phyloP scores from a whole-genome alignment of 2,888 invertebrate species.

The Mechanitis messenoides region DNA sequence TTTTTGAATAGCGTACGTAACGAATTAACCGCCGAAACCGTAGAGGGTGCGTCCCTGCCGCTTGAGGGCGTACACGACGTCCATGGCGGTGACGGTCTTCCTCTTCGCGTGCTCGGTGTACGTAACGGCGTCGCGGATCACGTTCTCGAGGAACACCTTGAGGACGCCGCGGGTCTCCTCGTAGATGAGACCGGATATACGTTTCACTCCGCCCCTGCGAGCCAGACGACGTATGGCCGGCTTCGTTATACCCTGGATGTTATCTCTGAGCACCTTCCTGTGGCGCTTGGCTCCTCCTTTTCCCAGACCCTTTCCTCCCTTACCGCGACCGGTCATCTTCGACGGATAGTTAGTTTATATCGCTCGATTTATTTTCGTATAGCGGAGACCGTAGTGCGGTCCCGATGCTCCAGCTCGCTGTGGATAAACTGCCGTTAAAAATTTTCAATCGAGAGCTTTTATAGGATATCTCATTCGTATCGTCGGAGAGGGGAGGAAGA shows the following conservation, averaged over 20 bases:
- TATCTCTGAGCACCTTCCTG: slow-evolving; percentile 86
- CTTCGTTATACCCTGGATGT: slow-evolving; percentile 87
- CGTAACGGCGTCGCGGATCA: slow-evolving; percentile 88
- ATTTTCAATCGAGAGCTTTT: too few species aligned
- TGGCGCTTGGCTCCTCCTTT: slow-evolving; percentile 90
- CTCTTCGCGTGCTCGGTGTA: slow-evolving; percentile 92
- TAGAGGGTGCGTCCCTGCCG: slow-evolving; percentile 88
- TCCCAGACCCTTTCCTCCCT: slow-evolving; percentile 86
- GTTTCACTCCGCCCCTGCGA: slow-evolving; percentile 80
- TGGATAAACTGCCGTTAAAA: too few species aligned
- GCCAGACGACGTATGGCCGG: slow-evolving; percentile 86
- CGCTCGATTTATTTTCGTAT: too few species aligned
- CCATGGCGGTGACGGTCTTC: slow-evolving; percentile 92
- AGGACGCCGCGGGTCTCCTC: slow-evolving; percentile 87
- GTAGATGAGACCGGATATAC: slow-evolving; percentile 85
- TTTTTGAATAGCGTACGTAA: too few species aligned
- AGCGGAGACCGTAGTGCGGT: too few species aligned
- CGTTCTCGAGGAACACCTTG: slow-evolving; percentile 89
- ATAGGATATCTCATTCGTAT: too few species aligned
- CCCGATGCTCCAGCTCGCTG: too few species aligned
- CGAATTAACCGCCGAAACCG: slow-evolving; percentile 81
- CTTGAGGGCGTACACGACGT: slow-evolving; percentile 90
- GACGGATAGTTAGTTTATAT: background rate
- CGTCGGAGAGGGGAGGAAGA: too few species aligned
- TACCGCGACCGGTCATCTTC: slow-evolving; percentile 86